Evolutionary conservation across 2,888 invertebrate species (phyloP), one percentile per base, ranked within the genome.

Genomic region (Coelogynopora nodosa): DNA sequence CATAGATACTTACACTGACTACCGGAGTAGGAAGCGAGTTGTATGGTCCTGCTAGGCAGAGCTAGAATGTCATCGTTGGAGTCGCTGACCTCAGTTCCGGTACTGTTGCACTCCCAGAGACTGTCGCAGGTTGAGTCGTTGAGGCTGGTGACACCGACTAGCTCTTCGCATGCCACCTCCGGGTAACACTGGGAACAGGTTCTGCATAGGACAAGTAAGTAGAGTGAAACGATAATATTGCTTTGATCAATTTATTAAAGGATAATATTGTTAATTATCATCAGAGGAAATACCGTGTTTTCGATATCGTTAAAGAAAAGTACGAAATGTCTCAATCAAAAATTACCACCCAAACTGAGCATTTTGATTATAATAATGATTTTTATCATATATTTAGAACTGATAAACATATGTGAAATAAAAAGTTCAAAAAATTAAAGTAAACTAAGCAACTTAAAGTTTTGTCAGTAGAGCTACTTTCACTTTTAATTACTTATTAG

Each of bases 41-140:
- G 30, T 2, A 84, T 84, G 27, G 74, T 18, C 29, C 49, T 30
- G 27, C 31, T 84, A 23, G 84, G 84, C 31, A 84, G 67, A 84
- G 67, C 31, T 13, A 84, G 67, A n/a, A 84, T 84, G n/a, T 84
- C 84, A 31, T 84, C 84, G 30, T 30, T 31, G 10, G 30, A 30
- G 49, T 84, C 84, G 67, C 84, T 84, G 18, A 18, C 49, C 18
- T 49, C 49, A 31, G 30, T 49, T 18, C 49, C 49, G 0, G 67
- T 10, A 31, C 84, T 84, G 23, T 84, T 49, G 49, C 84, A 84
- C 49, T 84, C 84, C 84, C 84, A 84, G 1, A 84, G n/a, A 84
- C 84, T 84, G 26, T 49, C 49, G 84, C 31, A 84, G 0, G 84
- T 49, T 0, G 84, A 84, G 29, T 84, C 84, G 67, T 84, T 28